A percentile compares a stretch with the other conserved stretches of the same genome.
These are phyloP conservation scores for Drosophila cardini DNA, from an alignment of 1,140 invertebrate genomes.

Conservation along the genomic window DNA sequence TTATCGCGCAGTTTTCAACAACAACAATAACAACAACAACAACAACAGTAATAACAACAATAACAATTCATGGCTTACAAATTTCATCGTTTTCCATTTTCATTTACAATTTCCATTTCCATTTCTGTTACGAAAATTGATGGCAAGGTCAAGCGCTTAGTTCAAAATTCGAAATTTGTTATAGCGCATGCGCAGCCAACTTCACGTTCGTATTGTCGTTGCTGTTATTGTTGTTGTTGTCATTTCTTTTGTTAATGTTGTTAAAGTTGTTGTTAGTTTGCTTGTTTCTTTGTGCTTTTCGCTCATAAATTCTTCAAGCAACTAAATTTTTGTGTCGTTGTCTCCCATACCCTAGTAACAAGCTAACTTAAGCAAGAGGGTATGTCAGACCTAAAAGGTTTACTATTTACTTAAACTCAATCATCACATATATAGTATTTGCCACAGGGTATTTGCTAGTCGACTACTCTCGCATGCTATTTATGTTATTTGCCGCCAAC, in stretches of 20 bases:
- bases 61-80: slow-evolving; percentile 24
- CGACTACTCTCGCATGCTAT: background rate
- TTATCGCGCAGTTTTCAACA: slow-evolving; percentile 52
- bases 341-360: background rate
- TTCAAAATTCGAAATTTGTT: slow-evolving; percentile 62
- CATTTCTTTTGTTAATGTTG: slow-evolving; percentile 7
- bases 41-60: background rate
- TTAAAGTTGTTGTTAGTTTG: slow-evolving; percentile 10
- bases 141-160: slow-evolving; percentile 76
- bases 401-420: too few relatives aligned
- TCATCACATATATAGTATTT: too few relatives aligned
- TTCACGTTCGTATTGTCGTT: slow-evolving; percentile 16
- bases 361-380: background rate
- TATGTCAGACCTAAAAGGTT: too few relatives aligned
- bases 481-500: slow-evolving; percentile 48
- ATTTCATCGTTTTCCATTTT: slow-evolving; percentile 57
- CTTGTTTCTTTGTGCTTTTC: slow-evolving; percentile 26
- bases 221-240: slow-evolving; percentile 5
- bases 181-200: slow-evolving; percentile 56
- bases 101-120: slow-evolving; percentile 30
- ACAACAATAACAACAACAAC: slow-evolving; percentile 7
- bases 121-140: slow-evolving; percentile 73
- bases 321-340: slow-evolving; percentile 34
- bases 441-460: slow-evolving; percentile 1
- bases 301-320: slow-evolving; percentile 51